Evolutionary conservation across 2,797 vertebrate species (phyloP).

Genomic region (Bucorvus abyssinicus): DNA sequence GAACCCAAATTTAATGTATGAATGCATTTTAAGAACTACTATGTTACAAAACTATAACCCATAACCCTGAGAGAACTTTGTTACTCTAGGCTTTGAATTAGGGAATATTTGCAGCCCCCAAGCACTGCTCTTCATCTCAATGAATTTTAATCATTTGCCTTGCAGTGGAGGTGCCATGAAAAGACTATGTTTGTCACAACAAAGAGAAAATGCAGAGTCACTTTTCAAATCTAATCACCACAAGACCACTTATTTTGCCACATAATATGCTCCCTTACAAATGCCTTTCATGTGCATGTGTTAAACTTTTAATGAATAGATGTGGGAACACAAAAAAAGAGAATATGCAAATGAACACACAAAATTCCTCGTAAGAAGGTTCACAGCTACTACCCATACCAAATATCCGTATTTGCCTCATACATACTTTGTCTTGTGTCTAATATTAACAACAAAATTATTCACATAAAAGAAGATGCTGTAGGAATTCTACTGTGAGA

Average conservation of each 20-base stretch:
- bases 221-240: slow-evolving; percentile 32
- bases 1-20: slow-evolving; percentile 53
- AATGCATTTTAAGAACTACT: slow-evolving; percentile 61
- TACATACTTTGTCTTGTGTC: not conserved
- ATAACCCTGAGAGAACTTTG: slow-evolving; percentile 16
- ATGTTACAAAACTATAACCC: slow-evolving; percentile 30
- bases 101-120: slow-evolving; percentile 24
- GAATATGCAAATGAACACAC: not conserved
- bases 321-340: not conserved
- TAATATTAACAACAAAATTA: not conserved
- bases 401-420: not conserved
- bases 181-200: slow-evolving; percentile 9
- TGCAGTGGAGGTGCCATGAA: slow-evolving; percentile 4
- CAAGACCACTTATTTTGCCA: slow-evolving; percentile 9
- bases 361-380: not conserved
- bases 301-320: not conserved
- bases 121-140: slow-evolving; percentile 30
- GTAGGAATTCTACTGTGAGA: not conserved
- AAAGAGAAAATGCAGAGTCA: slow-evolving; percentile 25
- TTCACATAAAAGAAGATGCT: not conserved
- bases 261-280: not conserved
- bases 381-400: not conserved
- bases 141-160: slow-evolving; percentile 39
- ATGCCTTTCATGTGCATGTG: not conserved
- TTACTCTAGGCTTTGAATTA: slow-evolving; percentile 20